Evolutionary conservation across 2,797 vertebrate genomes (phyloP).

Genomic region (Onychomys torridus): DNA sequence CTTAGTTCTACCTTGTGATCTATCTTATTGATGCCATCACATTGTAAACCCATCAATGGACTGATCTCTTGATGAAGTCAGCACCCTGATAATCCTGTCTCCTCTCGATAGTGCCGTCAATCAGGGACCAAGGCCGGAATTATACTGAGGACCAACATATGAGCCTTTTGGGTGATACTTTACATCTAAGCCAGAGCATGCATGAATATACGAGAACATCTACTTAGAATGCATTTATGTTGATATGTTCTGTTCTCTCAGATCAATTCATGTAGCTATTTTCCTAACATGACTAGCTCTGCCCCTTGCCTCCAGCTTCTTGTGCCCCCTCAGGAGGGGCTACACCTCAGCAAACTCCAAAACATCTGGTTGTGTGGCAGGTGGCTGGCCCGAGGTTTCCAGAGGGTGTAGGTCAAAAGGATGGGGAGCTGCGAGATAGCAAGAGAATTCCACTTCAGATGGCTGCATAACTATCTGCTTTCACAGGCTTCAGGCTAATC

Average conservation of each 20-base stretch:
- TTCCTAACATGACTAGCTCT: slow-evolving; percentile 33
- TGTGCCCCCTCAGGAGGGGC: not conserved
- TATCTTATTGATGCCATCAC: not conserved
- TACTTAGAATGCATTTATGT: not conserved
- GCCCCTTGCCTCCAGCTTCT: slow-evolving; percentile 5
- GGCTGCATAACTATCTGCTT: slow-evolving; percentile 60
- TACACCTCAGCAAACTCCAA: not conserved
- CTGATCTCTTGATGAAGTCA: not conserved
- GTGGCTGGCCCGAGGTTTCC: slow-evolving; percentile 43
- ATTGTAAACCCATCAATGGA: not conserved
- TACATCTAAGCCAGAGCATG: not conserved
- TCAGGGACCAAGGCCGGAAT: not conserved
- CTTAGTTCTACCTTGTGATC: not conserved
- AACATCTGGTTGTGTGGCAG: slow-evolving; percentile 10
- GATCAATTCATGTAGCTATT: slow-evolving; percentile 40
- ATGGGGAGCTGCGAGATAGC: slow-evolving; percentile 51
- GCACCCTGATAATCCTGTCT: not conserved
- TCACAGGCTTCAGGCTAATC: slow-evolving; percentile 79
- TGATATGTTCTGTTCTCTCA: slow-evolving; percentile 48
- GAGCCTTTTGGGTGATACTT: not conserved
- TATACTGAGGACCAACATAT: not conserved
- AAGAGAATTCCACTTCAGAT: slow-evolving; percentile 56
- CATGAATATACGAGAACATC: not conserved
- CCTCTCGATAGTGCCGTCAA: not conserved
- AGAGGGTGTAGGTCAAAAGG: slow-evolving; percentile 50